These are phyloP conservation scores for Arge pagana DNA, from an alignment of 2,888 invertebrate species.

Conservation along the genomic window DNA sequence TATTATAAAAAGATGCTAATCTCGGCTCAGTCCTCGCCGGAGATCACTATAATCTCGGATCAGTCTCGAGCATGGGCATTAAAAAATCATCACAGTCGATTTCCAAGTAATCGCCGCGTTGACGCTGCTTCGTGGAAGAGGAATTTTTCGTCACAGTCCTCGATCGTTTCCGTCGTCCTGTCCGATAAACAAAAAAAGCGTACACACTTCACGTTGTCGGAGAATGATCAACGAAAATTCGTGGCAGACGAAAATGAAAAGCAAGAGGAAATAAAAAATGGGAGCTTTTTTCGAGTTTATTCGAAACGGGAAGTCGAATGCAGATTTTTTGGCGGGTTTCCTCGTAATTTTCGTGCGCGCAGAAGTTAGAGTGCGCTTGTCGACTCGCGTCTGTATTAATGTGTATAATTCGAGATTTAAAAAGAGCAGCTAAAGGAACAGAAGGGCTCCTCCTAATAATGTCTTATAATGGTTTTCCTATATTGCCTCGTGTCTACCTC, in stretches of 20 bases:
- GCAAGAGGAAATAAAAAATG: constrained; percentile 31
- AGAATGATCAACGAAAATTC: constrained; percentile 18
- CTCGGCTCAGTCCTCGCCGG: constrained; percentile 46
- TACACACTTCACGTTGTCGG: no score
- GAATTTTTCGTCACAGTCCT: no score
- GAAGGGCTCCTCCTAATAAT: constrained; percentile 50
- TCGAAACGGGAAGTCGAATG: constrained; percentile 8
- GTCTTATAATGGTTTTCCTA: constrained; percentile 58
- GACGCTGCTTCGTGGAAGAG: no score
- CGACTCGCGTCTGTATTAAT: neutral
- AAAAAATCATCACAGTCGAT: constrained; percentile 46
- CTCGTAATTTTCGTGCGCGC: neutral
- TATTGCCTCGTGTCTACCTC: constrained; percentile 45
- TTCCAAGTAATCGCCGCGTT: constrained; percentile 24
- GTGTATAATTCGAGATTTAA: constrained; percentile 3
- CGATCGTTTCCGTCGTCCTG: no score
- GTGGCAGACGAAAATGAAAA: constrained; percentile 19
- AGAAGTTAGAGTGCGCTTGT: neutral
- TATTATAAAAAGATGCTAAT: constrained; percentile 56
- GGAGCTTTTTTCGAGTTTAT: constrained; percentile 6
- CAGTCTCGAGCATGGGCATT: constrained; percentile 47
- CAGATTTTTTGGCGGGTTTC: neutral
- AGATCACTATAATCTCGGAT: constrained; percentile 49
- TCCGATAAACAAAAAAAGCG: no score
- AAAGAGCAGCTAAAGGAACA: constrained; percentile 10